A percentile compares a stretch with the other conserved stretches of the same genome.
phyloP scores from a whole-genome alignment of 2,797 vertebrate genomes.

The Dryobates pubescens region DNA sequence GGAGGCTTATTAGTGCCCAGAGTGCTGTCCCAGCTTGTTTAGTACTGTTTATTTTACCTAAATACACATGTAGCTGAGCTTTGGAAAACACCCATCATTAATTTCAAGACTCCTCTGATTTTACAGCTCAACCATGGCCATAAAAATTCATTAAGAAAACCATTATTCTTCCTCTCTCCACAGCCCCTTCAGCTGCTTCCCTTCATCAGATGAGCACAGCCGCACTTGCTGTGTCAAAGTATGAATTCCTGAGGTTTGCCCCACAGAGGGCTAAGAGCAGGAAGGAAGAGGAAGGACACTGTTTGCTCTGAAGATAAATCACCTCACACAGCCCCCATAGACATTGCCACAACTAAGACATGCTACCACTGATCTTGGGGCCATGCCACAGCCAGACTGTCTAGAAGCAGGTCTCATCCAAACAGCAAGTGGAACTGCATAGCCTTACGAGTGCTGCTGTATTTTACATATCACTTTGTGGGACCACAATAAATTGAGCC shows the following conservation, averaged over 20 bases:
- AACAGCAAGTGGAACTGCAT: accelerated
- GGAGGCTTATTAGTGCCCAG: not conserved
- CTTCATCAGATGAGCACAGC: not conserved
- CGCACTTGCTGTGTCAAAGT: not conserved
- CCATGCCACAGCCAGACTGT: accelerated
- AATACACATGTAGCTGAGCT: not conserved
- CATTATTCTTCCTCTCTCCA: not conserved
- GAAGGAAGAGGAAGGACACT: not conserved
- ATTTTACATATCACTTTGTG: not conserved
- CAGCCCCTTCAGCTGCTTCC: not conserved
- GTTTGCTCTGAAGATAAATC: not conserved
- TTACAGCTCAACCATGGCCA: not conserved
- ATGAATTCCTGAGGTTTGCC: not conserved
- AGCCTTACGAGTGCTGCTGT: not conserved
- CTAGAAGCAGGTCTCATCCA: not conserved
- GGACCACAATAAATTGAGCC: accelerated
- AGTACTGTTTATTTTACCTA: constrained; percentile 45
- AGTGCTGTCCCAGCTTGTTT: constrained; percentile 28
- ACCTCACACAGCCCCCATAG: accelerated
- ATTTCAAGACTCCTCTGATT: constrained; percentile 8
- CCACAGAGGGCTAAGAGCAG: accelerated
- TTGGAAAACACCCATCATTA: not conserved
- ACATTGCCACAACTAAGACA: not conserved
- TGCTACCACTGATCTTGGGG: not conserved
- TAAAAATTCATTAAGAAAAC: constrained; percentile 14